Conservation (phyloP, 2,888 invertebrate species). For the Harpagoxenus sublaevis region DNA sequence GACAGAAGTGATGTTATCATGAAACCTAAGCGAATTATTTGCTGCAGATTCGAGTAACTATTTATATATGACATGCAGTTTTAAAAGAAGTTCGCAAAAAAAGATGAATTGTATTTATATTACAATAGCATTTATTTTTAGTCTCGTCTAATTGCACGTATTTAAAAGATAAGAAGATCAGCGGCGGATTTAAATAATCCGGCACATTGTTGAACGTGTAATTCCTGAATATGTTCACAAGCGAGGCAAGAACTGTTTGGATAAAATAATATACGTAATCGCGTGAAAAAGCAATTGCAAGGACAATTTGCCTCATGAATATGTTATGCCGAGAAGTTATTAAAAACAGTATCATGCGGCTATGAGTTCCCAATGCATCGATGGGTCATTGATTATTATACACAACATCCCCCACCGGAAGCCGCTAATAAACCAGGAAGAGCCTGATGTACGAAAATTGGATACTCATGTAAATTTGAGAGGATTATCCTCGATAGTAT, state of each 20-base stretch:
- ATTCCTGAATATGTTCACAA: background rate
- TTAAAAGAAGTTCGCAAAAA: background rate
- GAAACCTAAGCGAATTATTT: background rate
- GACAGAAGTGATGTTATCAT: background rate
- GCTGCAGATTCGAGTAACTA: too few relatives aligned
- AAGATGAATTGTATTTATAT: background rate
- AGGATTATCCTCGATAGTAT: constrained; percentile 56
- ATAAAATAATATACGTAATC: constrained; percentile 10
- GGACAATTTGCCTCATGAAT: constrained; percentile 29
- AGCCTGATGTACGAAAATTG: constrained; percentile 60
- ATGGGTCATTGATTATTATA: constrained; percentile 44
- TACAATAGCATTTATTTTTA: background rate
- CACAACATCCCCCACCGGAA: constrained; percentile 38
- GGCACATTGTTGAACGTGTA: background rate
- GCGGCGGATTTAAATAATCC: background rate
- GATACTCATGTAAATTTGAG: constrained; percentile 65
- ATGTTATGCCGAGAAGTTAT: constrained; percentile 11
- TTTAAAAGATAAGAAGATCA: background rate
- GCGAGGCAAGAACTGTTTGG: background rate
- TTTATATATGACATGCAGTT: background rate
- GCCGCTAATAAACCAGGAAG: constrained; percentile 43
- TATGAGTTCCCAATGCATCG: constrained; percentile 19
- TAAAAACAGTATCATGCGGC: constrained; percentile 16
- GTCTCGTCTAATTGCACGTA: background rate
- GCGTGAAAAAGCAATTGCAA: constrained; percentile 3